phyloP scores from a whole-genome alignment of 2,888 invertebrate species.

The Eremobia ochroleuca region DNA sequence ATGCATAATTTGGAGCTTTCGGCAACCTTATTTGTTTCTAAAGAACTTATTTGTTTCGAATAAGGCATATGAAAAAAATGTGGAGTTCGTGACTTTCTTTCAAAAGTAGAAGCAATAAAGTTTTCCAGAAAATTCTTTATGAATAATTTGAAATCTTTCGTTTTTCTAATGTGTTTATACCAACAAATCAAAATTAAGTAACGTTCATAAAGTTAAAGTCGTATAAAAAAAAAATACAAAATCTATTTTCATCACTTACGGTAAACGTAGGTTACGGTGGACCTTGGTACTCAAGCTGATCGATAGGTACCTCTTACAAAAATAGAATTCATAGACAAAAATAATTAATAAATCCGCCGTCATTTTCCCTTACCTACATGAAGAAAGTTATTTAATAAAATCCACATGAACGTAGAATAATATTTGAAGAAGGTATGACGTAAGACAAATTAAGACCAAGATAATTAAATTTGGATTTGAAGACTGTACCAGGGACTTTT shows the following conservation, averaged over 20 bases:
- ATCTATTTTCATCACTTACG: conserved; percentile 1
- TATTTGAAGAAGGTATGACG: neutral
- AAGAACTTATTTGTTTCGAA: conserved; percentile 4
- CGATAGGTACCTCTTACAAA: conserved; percentile 19
- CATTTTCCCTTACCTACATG: neutral
- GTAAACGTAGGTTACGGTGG: neutral
- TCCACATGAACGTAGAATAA: neutral
- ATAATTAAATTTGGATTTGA: neutral
- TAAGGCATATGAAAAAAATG: neutral
- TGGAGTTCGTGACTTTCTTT: neutral
- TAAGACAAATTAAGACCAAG: neutral
- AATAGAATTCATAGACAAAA: conserved; percentile 34
- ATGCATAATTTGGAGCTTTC: conserved; percentile 59
- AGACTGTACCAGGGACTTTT: neutral
- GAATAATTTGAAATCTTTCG: neutral
- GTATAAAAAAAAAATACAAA: neutral
- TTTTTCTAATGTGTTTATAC: neutral
- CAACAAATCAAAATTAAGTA: neutral
- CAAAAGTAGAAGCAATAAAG: neutral
- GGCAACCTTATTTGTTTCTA: conserved; percentile 33
- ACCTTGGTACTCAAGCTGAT: conserved; percentile 23
- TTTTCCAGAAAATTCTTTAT: neutral
- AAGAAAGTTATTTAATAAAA: conserved; percentile 8
- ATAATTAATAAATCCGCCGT: conserved; percentile 18
- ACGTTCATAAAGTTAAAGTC: neutral